Conservation (phyloP, 1,140 invertebrate genomes). For the Diorhabda carinulata region DNA sequence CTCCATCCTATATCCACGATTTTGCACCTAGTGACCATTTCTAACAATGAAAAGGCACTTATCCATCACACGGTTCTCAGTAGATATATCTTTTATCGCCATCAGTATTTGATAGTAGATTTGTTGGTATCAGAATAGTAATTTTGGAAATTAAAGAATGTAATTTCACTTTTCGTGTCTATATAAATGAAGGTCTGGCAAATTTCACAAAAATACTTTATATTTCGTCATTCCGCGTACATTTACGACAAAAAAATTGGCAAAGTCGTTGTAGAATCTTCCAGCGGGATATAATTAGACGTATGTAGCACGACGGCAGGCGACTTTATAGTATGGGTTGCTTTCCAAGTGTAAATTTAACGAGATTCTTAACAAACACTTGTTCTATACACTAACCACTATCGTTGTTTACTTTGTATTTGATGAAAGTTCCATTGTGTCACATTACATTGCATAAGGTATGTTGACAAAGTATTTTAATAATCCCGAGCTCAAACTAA, state of each 20-base stretch:
- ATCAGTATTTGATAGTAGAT: too few species aligned
- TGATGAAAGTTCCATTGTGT: neutral
- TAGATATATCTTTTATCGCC: too few species aligned
- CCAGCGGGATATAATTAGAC: neutral
- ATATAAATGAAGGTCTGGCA: too few species aligned
- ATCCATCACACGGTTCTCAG: too few species aligned
- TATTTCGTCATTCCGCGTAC: neutral
- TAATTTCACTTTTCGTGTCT: too few species aligned
- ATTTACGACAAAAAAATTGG: slow-evolving; percentile 2
- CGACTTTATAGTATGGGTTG: neutral
- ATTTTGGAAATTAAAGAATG: too few species aligned
- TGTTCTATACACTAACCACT: slow-evolving; percentile 2
- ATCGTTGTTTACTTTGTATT: neutral
- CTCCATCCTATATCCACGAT: too few species aligned
- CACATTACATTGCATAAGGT: neutral
- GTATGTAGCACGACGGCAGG: neutral
- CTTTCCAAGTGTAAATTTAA: neutral
- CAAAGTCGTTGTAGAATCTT: neutral
- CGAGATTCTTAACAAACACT: neutral
- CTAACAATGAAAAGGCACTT: too few species aligned
- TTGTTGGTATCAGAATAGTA: too few species aligned
- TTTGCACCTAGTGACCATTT: too few species aligned
- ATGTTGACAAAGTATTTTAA: neutral
- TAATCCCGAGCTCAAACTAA: too few species aligned
- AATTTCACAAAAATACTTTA: too few species aligned